phyloP scores from a whole-genome alignment of 2,888 invertebrate genomes.

The Zhengitettix transpicula region DNA sequence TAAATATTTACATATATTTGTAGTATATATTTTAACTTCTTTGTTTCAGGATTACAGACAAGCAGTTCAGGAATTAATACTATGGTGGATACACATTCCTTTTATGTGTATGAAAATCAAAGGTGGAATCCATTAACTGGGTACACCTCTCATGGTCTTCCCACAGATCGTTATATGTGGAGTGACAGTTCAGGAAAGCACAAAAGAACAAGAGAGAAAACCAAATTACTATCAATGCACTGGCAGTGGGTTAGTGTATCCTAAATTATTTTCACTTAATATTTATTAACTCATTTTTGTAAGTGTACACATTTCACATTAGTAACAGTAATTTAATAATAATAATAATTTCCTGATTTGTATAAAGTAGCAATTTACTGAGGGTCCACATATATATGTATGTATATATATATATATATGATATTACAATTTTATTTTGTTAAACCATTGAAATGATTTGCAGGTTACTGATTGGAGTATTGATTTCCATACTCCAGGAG shows the following conservation, averaged over 20 bases:
- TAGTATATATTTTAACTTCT: background rate
- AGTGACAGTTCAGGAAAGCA: conserved; percentile 73
- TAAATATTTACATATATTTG: background rate
- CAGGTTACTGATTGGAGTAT: conserved; percentile 77
- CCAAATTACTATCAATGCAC: conserved; percentile 66
- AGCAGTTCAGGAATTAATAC: conserved; percentile 45
- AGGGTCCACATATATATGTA: too few species aligned
- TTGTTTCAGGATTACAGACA: conserved; percentile 28
- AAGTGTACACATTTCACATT: background rate
- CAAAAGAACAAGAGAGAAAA: conserved; percentile 70
- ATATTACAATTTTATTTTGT: too few species aligned
- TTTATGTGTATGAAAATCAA: conserved; percentile 86
- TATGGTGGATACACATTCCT: conserved; percentile 73
- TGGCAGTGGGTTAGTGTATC: conserved; percentile 64
- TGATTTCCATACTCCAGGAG: conserved; percentile 80
- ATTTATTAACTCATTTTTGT: background rate
- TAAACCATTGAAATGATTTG: background rate
- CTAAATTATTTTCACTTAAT: background rate
- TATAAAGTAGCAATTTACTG: background rate
- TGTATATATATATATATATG: too few species aligned
- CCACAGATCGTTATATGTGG: conserved; percentile 82
- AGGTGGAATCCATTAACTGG: conserved; percentile 86
- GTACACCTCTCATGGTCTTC: conserved; percentile 69
- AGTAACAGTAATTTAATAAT: background rate
- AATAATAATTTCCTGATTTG: background rate